A percentile compares a stretch with the other conserved stretches of the same genome.
Evolutionary conservation across 2,888 invertebrate species (phyloP).

Genomic region (Cephus runcator): DNA sequence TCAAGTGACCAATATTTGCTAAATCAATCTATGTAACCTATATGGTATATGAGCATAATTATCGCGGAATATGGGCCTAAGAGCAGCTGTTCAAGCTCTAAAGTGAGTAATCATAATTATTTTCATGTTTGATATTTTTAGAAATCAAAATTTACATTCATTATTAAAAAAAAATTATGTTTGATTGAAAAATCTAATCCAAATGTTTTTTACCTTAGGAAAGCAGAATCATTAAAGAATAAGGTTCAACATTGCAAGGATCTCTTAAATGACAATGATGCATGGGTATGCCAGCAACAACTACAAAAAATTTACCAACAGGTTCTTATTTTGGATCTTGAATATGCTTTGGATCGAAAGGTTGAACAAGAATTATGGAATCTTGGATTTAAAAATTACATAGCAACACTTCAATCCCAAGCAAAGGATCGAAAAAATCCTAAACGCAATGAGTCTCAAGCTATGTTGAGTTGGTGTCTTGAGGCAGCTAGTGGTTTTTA

Average conservation of each 20-base stretch:
- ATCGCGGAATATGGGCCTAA: slow-evolving; percentile 74
- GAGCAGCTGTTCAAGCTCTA: slow-evolving; percentile 80
- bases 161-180: not conserved
- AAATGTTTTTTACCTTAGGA: slow-evolving; percentile 65
- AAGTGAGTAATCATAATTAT: slow-evolving; percentile 68
- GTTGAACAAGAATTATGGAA: slow-evolving; percentile 92
- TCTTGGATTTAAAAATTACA: slow-evolving; percentile 88
- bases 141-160: slow-evolving; percentile 17
- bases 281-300: slow-evolving; percentile 67
- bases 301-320: slow-evolving; percentile 63
- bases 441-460: slow-evolving; percentile 79
- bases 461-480: slow-evolving; percentile 81
- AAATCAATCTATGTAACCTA: slow-evolving; percentile 34
- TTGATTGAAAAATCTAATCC: not conserved
- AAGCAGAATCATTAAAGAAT: slow-evolving; percentile 79
- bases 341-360: slow-evolving; percentile 88
- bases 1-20: not conserved
- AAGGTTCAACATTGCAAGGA: slow-evolving; percentile 75
- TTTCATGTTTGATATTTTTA: not conserved
- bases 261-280: slow-evolving; percentile 65
- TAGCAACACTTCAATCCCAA: slow-evolving; percentile 80
- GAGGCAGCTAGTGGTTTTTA: slow-evolving; percentile 90
- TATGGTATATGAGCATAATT: slow-evolving; percentile 38
- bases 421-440: slow-evolving; percentile 85
- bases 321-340: slow-evolving; percentile 81